These are phyloP conservation scores for Drosophila mojavensis DNA, from an alignment of 1,140 invertebrate genomes.

Conservation along the genomic window DNA sequence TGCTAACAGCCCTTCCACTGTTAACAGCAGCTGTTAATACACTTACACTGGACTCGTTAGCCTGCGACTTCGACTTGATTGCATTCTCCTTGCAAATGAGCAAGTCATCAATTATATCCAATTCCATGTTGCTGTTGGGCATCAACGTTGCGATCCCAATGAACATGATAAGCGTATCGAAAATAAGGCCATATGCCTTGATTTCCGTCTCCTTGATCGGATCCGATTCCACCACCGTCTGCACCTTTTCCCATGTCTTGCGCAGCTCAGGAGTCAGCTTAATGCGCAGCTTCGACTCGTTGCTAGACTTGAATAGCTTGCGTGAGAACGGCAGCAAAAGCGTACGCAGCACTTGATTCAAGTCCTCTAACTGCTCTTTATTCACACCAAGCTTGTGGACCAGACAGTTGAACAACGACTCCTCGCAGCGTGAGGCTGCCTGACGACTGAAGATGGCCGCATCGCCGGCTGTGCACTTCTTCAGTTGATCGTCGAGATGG, in stretches of 20 bases:
- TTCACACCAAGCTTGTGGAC: slow-evolving; percentile 12
- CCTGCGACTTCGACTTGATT: slow-evolving; percentile 4
- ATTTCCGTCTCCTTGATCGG: not conserved
- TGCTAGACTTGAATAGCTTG: not conserved
- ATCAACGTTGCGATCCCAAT: slow-evolving; percentile 40
- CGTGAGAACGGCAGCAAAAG: not conserved
- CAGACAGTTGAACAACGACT: slow-evolving; percentile 43
- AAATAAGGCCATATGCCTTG: slow-evolving; percentile 12
- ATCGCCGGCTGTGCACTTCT: slow-evolving; percentile 5
- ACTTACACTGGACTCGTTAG: slow-evolving; percentile 2
- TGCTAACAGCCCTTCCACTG: not conserved
- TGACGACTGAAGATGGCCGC: slow-evolving; percentile 51
- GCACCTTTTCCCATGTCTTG: slow-evolving; percentile 36
- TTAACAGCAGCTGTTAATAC: not conserved
- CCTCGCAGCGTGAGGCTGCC: slow-evolving; percentile 42
- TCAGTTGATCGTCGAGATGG: slow-evolving; percentile 24
- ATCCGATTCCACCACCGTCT: not conserved
- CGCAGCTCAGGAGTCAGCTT: slow-evolving; percentile 4
- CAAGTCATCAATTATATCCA: slow-evolving; percentile 38
- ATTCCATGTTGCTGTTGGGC: slow-evolving; percentile 8
- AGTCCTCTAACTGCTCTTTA: not conserved
- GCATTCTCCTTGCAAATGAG: slow-evolving; percentile 52
- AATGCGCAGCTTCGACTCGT: slow-evolving; percentile 27
- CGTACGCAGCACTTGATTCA: slow-evolving; percentile 6
- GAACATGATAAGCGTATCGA: slow-evolving; percentile 55